Evolutionary conservation across 2,113 vertebrate species (phyloP), one percentile per base, ranked within the genome.

Genomic region (Panthera uncia): DNA sequence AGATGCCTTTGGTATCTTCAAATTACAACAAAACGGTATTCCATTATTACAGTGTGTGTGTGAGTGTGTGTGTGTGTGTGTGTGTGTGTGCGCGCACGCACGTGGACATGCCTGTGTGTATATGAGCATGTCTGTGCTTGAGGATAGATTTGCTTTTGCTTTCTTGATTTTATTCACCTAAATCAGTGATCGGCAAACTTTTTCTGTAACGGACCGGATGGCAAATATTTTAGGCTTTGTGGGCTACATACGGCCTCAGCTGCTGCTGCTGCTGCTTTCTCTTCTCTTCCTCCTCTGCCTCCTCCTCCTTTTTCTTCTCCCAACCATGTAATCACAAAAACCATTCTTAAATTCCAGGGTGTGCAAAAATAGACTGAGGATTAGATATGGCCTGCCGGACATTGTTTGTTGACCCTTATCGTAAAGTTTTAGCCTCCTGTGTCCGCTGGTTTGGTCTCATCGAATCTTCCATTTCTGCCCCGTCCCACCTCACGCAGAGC

Each of bases 1-100:
- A 71, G 78, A 83, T 91, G 27, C 63, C 89, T 94, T 92, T 92
- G 50, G 9, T 96, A 50, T 91, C 73, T 96, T 96, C 69, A 81
- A 81, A 68, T 93, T 25, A 89, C 19, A 79, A 31, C 52, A 94
- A 92, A 95, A 92, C 57, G 14, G 1, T 73, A 63, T 92, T 93
- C 45, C 48, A 45, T 94, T 83, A 63, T 85, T 66, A 38, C 3
- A 36, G 19, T 45, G 14, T n/a, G 6, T 65, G 21, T 3, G 52
- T 29, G 19, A 55, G 4, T 41, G 12, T 9, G 18, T 25, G 19
- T 74, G 4, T 41, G 12, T 52, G 57, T 48, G 36, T 15, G 33
- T n/a, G 14, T 83, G 31, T 52, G 2, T 41, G 29, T 15, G 7
- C 4, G 2, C 1, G 7, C 0, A 13, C 18, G 14, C 48, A 23